Evolutionary conservation across 2,113 vertebrate genomes (phyloP).

Genomic region (Poeciliopsis prolifica): DNA sequence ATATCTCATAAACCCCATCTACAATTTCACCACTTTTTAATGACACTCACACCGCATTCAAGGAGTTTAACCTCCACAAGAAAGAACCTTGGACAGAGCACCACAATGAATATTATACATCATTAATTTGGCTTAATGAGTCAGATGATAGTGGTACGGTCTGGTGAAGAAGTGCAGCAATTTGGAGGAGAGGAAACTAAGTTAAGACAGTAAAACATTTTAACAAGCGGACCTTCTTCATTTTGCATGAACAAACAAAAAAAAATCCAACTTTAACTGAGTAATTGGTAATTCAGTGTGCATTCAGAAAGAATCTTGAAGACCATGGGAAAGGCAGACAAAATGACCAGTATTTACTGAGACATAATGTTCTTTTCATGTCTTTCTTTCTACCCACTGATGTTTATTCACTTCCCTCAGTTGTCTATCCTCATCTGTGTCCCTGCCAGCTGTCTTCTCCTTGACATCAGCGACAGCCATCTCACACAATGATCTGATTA

Average conservation of each 20-base stretch:
- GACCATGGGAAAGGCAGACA: background rate
- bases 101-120: conserved; percentile 65
- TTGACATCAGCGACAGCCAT: conserved; percentile 59
- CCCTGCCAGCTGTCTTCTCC: conserved; percentile 62
- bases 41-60: conserved; percentile 15
- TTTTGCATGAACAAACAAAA: conserved; percentile 17
- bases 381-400: conserved; percentile 14
- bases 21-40: conserved; percentile 41
- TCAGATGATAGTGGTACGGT: conserved; percentile 59
- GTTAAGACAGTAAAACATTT: conserved; percentile 34
- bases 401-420: conserved; percentile 41
- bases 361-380: conserved; percentile 14
- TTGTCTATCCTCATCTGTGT: conserved; percentile 48
- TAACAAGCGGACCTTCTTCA: conserved; percentile 14
- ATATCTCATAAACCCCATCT: conserved; percentile 65
- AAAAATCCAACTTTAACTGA: conserved; percentile 5
- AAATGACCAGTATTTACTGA: background rate
- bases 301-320: background rate
- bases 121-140: conserved; percentile 74
- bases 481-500: conserved; percentile 72
- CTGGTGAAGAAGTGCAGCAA: conserved; percentile 55
- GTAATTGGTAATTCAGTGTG: conserved; percentile 2
- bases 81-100: conserved; percentile 64
- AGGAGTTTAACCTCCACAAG: conserved; percentile 62
- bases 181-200: conserved; percentile 28